A percentile compares a stretch with the other conserved stretches of the same genome.
phyloP scores from a whole-genome alignment of 2,888 invertebrate genomes.

The Heliconius erato region DNA sequence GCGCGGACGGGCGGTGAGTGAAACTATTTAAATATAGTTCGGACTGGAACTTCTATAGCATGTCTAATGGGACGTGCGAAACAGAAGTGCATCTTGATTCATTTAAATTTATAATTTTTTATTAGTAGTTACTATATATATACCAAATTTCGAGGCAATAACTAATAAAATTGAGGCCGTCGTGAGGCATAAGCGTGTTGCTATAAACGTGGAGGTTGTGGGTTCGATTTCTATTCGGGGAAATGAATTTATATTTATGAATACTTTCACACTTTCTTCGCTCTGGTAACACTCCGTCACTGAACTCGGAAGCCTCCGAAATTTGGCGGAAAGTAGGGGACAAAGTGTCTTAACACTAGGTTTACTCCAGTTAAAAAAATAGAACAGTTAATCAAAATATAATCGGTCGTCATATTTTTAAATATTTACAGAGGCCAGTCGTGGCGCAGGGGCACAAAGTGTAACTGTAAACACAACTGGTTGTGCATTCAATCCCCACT shows the following conservation, averaged over 20 bases:
- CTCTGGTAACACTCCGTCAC: background rate
- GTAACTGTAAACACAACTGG: no score
- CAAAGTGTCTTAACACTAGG: background rate
- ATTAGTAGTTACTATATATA: no score
- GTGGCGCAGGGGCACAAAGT: no score
- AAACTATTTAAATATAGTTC: slow-evolving; percentile 43
- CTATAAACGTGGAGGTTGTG: no score
- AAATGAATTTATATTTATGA: no score
- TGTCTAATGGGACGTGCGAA: background rate
- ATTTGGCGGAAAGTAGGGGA: background rate
- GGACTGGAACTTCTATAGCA: slow-evolving; percentile 15
- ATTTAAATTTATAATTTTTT: background rate
- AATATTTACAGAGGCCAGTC: no score
- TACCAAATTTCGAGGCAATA: no score
- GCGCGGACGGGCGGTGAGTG: slow-evolving; percentile 35
- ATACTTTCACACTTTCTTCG: background rate
- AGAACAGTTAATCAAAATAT: no score
- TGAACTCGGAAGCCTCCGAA: background rate
- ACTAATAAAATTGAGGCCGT: no score
- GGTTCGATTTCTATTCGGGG: background rate
- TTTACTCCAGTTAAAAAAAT: background rate
- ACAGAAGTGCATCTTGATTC: background rate
- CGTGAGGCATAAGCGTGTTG: no score
- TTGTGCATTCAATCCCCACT: no score
- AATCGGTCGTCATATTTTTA: no score